phyloP scores from a whole-genome alignment of 2,888 invertebrate genomes.

The Gastracanthus pulcherrimus region DNA sequence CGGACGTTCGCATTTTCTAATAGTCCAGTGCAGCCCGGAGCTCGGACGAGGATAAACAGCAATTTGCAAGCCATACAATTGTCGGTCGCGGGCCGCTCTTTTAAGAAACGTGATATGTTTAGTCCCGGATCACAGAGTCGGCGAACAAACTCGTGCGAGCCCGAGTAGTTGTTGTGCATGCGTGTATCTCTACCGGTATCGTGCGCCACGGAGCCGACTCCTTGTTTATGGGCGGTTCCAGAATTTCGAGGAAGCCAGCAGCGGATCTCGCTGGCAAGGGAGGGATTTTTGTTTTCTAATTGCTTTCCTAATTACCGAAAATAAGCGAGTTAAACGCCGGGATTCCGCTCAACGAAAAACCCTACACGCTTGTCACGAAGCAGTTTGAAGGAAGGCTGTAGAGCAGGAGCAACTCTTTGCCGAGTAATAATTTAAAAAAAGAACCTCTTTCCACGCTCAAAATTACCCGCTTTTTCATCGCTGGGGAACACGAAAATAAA shows the following conservation, averaged over 20 bases:
- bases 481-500: background rate
- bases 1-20: constrained; percentile 32
- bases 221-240: too few relatives aligned
- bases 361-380: background rate
- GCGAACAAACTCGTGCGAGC: constrained; percentile 57
- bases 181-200: too few relatives aligned
- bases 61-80: constrained; percentile 68
- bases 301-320: constrained; percentile 65
- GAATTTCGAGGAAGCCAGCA: too few relatives aligned
- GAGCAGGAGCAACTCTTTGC: background rate
- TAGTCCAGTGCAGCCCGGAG: background rate
- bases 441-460: constrained; percentile 31
- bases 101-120: constrained; percentile 73
- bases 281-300: constrained; percentile 67
- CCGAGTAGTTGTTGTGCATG: too few relatives aligned
- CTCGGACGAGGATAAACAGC: constrained; percentile 46
- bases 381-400: background rate
- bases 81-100: constrained; percentile 68
- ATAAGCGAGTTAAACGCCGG: constrained; percentile 32
- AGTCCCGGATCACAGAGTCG: constrained; percentile 64
- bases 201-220: too few relatives aligned
- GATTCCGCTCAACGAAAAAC: background rate
- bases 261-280: background rate
- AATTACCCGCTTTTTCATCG: constrained; percentile 36
- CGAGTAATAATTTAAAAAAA: constrained; percentile 40